Evolutionary conservation across 2,888 invertebrate species (phyloP), one percentile per base, ranked within the genome.

Genomic region (Lasioglossum villosulum): DNA sequence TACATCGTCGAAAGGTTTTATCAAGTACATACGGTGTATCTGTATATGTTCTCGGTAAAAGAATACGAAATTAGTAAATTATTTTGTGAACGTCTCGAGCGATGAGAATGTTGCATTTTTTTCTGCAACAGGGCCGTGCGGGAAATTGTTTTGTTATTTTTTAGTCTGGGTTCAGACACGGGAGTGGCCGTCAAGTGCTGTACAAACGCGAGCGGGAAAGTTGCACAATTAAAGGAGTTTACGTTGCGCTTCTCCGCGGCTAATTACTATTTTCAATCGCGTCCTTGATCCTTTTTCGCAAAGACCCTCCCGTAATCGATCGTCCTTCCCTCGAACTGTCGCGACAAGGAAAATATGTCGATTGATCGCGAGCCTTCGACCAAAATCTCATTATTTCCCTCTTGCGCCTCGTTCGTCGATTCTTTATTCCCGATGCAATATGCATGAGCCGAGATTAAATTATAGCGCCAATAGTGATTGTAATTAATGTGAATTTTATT

Each of bases 181-280:
- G 12, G 23, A 34, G 34, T 4, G 48, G 19, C 10, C 30, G 48
- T 34, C 8, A n/a, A 39, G 42, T n/a, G 42, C 19, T 34, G 63
- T 6, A 10, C 14, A 42, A 48, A 48, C 72, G 66, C 27, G 23
- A 30, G 12, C 42, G 30, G 39, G 71, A 52, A 6, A 19, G 16
- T 63, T 75, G 59, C 71, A 48, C 70, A 80, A 75, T 39, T 27
- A 56, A 14, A 48, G 27, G 45, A 71, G 70, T 82, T 82, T 48
- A 37, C 74, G 12, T 27, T 16, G 16, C 23, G 27, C 42, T 82
- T 73, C 42, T 73, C 23, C 14, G 39, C 19, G 34, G 16, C 23
- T 56, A 83, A 83, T 83, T 77, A 48, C 39, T n/a, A n/a, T 27
- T 71, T 48, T 48, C 39, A 39, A 66, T 81, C 71, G 34, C 48